Percentiles rank a stretch among this genome's conserved stretches.
Conservation (phyloP, 2,113 vertebrate species). For the Chaenocephalus aceratus region DNA sequence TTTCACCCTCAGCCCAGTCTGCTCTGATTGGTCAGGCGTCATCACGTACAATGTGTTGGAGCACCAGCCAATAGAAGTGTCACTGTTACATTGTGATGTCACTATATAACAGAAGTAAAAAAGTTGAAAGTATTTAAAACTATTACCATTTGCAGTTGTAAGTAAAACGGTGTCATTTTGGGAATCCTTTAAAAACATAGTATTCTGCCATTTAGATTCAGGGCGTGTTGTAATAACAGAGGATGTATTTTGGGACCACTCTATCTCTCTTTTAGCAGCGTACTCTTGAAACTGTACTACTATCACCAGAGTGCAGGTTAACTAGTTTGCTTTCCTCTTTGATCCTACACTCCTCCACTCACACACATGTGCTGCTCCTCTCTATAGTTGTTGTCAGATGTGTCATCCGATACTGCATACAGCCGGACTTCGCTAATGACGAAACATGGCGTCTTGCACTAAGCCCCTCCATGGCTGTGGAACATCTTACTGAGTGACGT, state of each 20-base stretch:
- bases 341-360: slow-evolving; percentile 25
- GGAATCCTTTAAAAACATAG: too few relatives aligned
- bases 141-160: too few relatives aligned
- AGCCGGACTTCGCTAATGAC: slow-evolving; percentile 58
- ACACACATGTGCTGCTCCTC: slow-evolving; percentile 23
- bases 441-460: slow-evolving; percentile 69
- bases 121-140: too few relatives aligned
- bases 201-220: too few relatives aligned
- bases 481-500: slow-evolving; percentile 72
- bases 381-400: slow-evolving; percentile 62
- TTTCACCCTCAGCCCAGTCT: too few relatives aligned
- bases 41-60: too few relatives aligned
- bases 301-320: slow-evolving; percentile 14
- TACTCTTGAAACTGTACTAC: not conserved
- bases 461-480: slow-evolving; percentile 64
- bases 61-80: too few relatives aligned
- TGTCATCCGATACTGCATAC: slow-evolving; percentile 59
- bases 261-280: not conserved
- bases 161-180: too few relatives aligned
- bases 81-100: too few relatives aligned
- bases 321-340: slow-evolving; percentile 33
- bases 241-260: not conserved
- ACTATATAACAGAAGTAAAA: too few relatives aligned
- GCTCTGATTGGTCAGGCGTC: too few relatives aligned
- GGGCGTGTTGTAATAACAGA: not conserved